These are phyloP conservation scores for Tapirus indicus DNA, from an alignment of 2,797 vertebrate species.

Conservation along the genomic window DNA sequence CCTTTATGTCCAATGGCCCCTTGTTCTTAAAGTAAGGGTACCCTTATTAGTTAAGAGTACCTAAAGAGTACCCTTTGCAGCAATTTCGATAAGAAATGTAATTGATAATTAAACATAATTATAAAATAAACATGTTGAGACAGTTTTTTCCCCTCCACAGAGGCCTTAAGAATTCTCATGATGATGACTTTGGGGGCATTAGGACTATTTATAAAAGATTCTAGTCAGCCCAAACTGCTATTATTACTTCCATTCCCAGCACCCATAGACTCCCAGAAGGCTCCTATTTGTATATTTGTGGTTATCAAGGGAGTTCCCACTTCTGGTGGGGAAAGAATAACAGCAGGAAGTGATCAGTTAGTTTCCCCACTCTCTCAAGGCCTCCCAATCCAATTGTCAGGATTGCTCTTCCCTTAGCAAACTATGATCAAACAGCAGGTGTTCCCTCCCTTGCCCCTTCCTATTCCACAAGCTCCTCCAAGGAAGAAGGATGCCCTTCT, in stretches of 20 bases:
- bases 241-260: neutral
- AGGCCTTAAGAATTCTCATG: slow-evolving; percentile 48
- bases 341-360: neutral
- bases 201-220: slow-evolving; percentile 52
- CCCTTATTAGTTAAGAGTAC: neutral
- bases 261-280: neutral
- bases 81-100: slow-evolving; percentile 52
- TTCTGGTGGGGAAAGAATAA: neutral
- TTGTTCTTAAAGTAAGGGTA: slow-evolving; percentile 5
- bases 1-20: neutral
- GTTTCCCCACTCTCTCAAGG: neutral
- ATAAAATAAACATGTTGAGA: slow-evolving; percentile 63
- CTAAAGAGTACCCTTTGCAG: neutral
- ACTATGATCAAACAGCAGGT: neutral
- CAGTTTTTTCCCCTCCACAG: neutral
- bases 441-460: neutral
- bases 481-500: slow-evolving; percentile 12
- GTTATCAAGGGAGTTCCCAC: neutral
- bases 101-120: slow-evolving; percentile 61
- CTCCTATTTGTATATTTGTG: slow-evolving; percentile 8
- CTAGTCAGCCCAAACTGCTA: slow-evolving; percentile 19
- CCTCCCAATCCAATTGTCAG: neutral
- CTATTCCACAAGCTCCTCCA: neutral
- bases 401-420: neutral
- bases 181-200: slow-evolving; percentile 47